Base-by-base conservation (phyloP, 2,888 invertebrate species). In the Lasiommata megera region DNA sequence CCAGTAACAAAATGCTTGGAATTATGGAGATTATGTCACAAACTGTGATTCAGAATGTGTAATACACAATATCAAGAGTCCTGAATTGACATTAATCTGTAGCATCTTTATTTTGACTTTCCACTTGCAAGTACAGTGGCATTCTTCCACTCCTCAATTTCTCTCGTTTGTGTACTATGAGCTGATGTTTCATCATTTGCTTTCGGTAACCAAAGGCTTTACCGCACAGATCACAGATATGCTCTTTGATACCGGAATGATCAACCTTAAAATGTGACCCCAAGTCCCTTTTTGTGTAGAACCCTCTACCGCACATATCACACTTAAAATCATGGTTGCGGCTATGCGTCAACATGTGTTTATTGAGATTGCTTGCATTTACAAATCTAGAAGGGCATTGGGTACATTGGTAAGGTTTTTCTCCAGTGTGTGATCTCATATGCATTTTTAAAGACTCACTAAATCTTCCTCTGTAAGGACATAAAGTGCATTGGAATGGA, bases 121-220 rank as follows among this genome's bases (percentile, higher is more conserved):
- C 79, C 0, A 82, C 68, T 64, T 82, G 80, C 38, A 88, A 74
- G 67, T 89, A 89, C 44, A 88, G 56, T 1, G 90, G 90, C 70
- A 76, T 77, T 61, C 83, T 72, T 0, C 90, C 89, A 63, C 77
- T 77, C 55, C 69, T 76, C 1, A 84, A 57, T 60, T 90, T 90
- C 28, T 81, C 77, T 54, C 89, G 73, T 53, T 90, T 88, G 63
- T 90, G 90, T 0, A 88, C 88, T 61, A 77, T 84, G 0, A 80
- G 60, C 54, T 88, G 84, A 68, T 90, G 90, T 67, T 84, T 88
- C 85, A 84, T 86, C 86, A 89, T 80, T 63, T 86, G 87, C 60
- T 85, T 88, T 6, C 85, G 69, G 57, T 85, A 84, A 1, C 88
- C 88, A 77, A 89, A 89, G 0, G 80, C 80, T 64, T 88, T 88